Conservation (phyloP, 2,113 vertebrate species). For the Periophthalmus modestus region DNA sequence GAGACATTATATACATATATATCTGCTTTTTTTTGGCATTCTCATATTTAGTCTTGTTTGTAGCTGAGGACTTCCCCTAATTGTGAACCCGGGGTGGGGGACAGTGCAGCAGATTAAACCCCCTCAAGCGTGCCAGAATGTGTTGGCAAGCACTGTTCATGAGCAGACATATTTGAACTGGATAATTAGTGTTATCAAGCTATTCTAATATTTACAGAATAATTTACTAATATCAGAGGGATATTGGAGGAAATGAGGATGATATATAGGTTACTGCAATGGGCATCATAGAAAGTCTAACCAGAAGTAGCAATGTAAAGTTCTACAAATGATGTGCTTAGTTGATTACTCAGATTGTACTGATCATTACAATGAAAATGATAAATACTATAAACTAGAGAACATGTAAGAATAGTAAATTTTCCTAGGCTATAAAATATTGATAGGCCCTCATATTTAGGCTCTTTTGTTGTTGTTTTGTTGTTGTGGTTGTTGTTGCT, state of each 20-base stretch:
- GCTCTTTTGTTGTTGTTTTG: neutral
- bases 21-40: neutral
- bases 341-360: no score
- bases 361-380: neutral
- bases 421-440: neutral
- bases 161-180: conserved; percentile 27
- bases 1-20: no score
- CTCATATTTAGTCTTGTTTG: neutral
- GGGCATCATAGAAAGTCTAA: no score
- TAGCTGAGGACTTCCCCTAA: conserved; percentile 36
- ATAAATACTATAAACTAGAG: neutral
- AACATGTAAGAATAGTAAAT: neutral
- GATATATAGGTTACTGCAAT: neutral
- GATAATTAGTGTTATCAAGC: conserved; percentile 35
- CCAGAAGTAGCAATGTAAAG: no score
- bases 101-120: conserved; percentile 33
- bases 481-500: neutral
- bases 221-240: no score
- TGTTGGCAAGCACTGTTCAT: conserved; percentile 26
- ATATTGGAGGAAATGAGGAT: neutral
- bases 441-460: no score
- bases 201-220: neutral
- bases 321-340: no score
- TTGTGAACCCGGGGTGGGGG: conserved; percentile 20
- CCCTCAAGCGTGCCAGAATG: conserved; percentile 30